A percentile compares a stretch with the other conserved stretches of the same genome.
Evolutionary conservation across 2,888 invertebrate species (phyloP).

Genomic region (Drosophila emarginata): DNA sequence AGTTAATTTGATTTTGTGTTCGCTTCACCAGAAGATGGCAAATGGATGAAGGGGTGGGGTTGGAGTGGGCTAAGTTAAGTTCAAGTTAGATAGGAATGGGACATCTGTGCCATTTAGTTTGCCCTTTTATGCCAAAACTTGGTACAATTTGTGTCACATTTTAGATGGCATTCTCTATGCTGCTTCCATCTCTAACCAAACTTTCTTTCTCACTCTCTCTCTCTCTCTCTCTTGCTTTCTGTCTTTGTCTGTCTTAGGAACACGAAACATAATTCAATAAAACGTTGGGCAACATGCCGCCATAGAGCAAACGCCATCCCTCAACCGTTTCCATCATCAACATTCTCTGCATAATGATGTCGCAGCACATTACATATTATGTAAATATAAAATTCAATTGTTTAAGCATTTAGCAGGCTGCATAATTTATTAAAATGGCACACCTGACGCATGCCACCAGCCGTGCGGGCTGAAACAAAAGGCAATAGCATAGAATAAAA

Average conservation of each 20-base stretch:
- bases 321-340: constrained; percentile 5
- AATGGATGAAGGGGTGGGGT: no score
- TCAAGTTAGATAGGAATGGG: constrained; percentile 12
- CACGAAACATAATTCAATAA: constrained; percentile 71
- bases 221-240: neutral
- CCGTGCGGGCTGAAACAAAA: constrained; percentile 48
- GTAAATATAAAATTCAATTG: constrained; percentile 82
- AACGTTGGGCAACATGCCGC: constrained; percentile 42
- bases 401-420: constrained; percentile 82
- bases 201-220: neutral
- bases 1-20: constrained; percentile 27
- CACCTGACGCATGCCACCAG: constrained; percentile 79
- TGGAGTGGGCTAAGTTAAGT: neutral
- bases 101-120: constrained; percentile 38
- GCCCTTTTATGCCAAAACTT: constrained; percentile 18
- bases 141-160: constrained; percentile 61
- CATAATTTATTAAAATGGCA: constrained; percentile 82
- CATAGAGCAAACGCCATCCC: neutral
- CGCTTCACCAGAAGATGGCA: constrained; percentile 8
- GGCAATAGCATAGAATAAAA: constrained; percentile 13
- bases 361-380: constrained; percentile 79
- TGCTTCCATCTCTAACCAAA: no score
- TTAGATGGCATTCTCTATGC: constrained; percentile 64
- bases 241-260: no score
- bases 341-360: constrained; percentile 70